Conservation (phyloP, 2,113 vertebrate genomes). For the Triplophysa tibetana region DNA sequence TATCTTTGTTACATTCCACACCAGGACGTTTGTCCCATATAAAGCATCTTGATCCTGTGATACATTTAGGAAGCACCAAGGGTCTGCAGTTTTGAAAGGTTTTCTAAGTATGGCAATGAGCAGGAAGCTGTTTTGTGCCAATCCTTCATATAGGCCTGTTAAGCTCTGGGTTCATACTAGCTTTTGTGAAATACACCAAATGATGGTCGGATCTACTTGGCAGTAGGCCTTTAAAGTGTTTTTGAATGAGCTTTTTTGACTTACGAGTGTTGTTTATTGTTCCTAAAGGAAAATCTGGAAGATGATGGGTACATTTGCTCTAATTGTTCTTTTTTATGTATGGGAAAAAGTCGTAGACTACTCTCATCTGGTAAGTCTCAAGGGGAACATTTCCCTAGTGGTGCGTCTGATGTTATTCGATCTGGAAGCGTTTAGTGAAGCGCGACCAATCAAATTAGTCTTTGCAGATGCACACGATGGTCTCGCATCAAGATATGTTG, state of each 20-base stretch:
- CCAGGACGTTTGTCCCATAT: slow-evolving; percentile 1
- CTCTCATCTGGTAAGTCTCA: slow-evolving; percentile 25
- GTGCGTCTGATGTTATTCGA: slow-evolving; percentile 36
- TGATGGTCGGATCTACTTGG: background rate
- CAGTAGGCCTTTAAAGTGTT: background rate
- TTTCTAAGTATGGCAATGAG: slow-evolving; percentile 16
- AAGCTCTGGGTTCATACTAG: background rate
- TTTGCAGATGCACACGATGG: slow-evolving; percentile 25
- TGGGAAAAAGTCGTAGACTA: slow-evolving; percentile 7
- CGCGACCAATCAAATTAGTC: slow-evolving; percentile 41
- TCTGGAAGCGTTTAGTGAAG: slow-evolving; percentile 36
- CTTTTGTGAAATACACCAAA: slow-evolving; percentile 14
- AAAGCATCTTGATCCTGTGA: slow-evolving; percentile 30
- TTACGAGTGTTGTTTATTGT: background rate
- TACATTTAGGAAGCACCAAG: slow-evolving; percentile 11
- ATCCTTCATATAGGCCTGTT: slow-evolving; percentile 5
- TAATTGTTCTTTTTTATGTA: slow-evolving; percentile 20
- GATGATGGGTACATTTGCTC: background rate
- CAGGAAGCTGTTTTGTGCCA: slow-evolving; percentile 21
- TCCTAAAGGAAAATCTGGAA: background rate
- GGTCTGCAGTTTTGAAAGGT: background rate
- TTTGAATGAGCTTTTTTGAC: background rate
- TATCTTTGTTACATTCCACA: slow-evolving; percentile 1
- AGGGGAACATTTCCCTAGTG: slow-evolving; percentile 25
- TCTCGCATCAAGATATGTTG: slow-evolving; percentile 26